Base-by-base conservation (phyloP, 2,888 invertebrate genomes). In the Crioceris asparagi region DNA sequence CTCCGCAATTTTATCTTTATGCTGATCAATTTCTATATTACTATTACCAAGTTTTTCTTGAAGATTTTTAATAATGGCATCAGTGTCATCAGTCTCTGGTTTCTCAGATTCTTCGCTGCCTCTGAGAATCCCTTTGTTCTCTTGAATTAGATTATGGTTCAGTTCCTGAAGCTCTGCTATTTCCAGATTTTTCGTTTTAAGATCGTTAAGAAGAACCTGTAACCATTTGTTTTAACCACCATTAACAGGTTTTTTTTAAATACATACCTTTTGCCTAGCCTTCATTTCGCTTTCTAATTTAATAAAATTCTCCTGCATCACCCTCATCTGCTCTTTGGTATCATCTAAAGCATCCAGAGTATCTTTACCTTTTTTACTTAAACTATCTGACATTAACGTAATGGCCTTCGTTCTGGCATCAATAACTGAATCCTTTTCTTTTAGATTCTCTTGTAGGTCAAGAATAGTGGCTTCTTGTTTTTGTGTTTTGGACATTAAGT, bases 391-490 rank as follows among this genome's bases (percentile, higher is more conserved):
- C 73, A 84, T 78, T 29, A 84, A 66, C 12, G 80, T 77, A 29
- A 80, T 75, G 17, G 88, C 85, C 65, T 78, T 78, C 51, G 84
- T 84, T 59, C 85, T 74, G 4, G 85, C 79, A 61, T 81, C 79
- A 53, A 88, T 82, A 34, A 88, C 81, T 54, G 82, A 79, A 63
- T 86, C 84, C 60, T 87, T 83, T 63, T 87, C 84, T 54, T 76
- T 78, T 3, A 87, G 68, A 62, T 78, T 79, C 59, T 88, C 90
- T 63, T 87, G 83, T 33, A 84, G 68, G 60, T 92, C 91, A 45
- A 90, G 62, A 32, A 90, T 74, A 42, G 72, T 74, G 6, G 77
- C 75, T 62, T 88, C 86, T 59, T 84, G 68, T 51, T 82, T 80
- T 48, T 78, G 69, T n/a, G 84, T 71, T 57, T 74, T 75, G 46